Base-by-base conservation (phyloP, 2,888 invertebrate species). In the Epirrhoe tristata region DNA sequence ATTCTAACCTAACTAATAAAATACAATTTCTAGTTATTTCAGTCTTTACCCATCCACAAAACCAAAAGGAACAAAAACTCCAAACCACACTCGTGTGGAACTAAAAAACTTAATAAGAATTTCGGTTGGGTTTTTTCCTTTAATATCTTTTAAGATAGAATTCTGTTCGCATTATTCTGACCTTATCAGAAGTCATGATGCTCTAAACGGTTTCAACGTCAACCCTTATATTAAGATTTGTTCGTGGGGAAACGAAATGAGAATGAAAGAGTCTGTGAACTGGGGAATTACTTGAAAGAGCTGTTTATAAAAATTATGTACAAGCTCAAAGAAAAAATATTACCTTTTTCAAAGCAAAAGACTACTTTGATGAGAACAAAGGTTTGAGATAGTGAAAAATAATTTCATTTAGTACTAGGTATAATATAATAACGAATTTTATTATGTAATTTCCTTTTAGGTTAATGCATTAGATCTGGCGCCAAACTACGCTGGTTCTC, bases 401-500 rank as follows among this genome's bases (percentile, higher is more conserved):
- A 10, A 43, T 43, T 12, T 12, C 12, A 1, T 1, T 10, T n/a
- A 24, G 24, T 24, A 24, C 24, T 24, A 24, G n/a, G n/a, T n/a
- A n/a, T n/a, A n/a, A n/a, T n/a, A n/a, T n/a, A n/a, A n/a, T n/a
- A 24, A 24, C 1, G 3, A 24, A 2, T 24, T 24, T 24, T 24
- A 24, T 14, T 46, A 7, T 46, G 2, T 46, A 6, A 14, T 14
- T n/a, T 16, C n/a, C 31, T 39, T 64, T 50, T 24, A 92, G 93
- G 95, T 96, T 10, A 96, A 96, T 78, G 94, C 95, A 0, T 84
- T 96, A 71, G 96, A 96, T 77, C 83, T 96, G 67, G 91, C 95
- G 2, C 95, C 95, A 0, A 96, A 96, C 83, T 95, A 94, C 78
- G 95, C 95, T 0, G 95, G 95, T 0, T 94, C 95, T 0, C 81